A percentile compares a stretch with the other conserved stretches of the same genome.
These are phyloP conservation scores for Creontiades dilutus DNA, from an alignment of 2,888 invertebrate species.

Conservation along the genomic window DNA sequence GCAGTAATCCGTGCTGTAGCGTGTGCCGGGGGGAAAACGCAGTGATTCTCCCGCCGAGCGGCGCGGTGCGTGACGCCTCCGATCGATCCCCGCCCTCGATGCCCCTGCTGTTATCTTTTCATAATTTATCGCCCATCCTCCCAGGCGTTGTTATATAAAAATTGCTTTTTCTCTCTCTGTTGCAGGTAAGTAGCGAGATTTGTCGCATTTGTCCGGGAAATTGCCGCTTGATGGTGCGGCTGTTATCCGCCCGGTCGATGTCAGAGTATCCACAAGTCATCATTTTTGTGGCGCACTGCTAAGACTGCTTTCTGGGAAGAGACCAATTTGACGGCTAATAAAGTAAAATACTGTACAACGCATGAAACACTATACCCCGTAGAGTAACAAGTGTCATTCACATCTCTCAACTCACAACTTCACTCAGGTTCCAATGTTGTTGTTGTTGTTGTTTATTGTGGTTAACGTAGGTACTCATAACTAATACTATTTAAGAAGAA, in stretches of 20 bases:
- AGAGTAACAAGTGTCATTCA: no score
- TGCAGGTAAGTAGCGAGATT: slow-evolving; percentile 40
- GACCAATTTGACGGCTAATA: no score
- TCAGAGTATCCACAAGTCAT: no score
- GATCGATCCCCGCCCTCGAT: slow-evolving; percentile 48
- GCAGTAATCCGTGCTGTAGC: slow-evolving; percentile 45
- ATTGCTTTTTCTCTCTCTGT: background rate
- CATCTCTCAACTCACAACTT: no score
- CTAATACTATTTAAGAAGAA: no score
- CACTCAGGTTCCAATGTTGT: no score
- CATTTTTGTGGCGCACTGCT: no score
- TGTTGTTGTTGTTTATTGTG: no score
- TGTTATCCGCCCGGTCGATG: background rate
- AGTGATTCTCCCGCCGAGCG: slow-evolving; percentile 39
- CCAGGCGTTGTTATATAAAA: background rate
- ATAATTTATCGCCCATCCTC: slow-evolving; percentile 40
- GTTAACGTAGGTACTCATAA: no score
- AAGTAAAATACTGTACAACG: no score
- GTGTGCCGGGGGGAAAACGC: slow-evolving; percentile 26
- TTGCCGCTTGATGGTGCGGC: background rate
- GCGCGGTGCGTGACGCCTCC: slow-evolving; percentile 36
- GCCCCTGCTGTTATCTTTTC: slow-evolving; percentile 46
- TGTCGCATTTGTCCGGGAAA: background rate
- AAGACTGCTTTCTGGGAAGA: no score
- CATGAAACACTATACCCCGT: no score